These are phyloP conservation scores for Congeria kusceri DNA, from an alignment of 2,888 invertebrate genomes.

Conservation along the genomic window DNA sequence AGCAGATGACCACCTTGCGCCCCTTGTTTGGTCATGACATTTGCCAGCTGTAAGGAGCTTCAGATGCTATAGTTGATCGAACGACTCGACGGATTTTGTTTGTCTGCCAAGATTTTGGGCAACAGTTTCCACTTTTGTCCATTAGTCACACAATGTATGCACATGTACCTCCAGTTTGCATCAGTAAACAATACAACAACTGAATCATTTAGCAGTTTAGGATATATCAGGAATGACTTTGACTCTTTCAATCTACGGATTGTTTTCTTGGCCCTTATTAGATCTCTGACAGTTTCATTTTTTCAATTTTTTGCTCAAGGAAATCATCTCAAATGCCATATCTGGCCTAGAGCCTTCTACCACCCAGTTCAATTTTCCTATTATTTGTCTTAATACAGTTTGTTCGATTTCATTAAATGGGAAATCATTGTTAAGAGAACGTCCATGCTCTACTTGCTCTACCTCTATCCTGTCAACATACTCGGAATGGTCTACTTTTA, in stretches of 20 bases:
- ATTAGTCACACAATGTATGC: slow-evolving; percentile 51
- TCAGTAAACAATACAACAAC: slow-evolving; percentile 1
- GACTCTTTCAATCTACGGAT: background rate
- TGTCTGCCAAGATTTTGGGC: slow-evolving; percentile 52
- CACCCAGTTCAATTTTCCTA: background rate
- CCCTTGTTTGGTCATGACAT: too few relatives aligned
- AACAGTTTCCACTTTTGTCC: slow-evolving; percentile 47
- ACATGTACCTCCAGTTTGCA: slow-evolving; percentile 45
- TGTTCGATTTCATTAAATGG: background rate
- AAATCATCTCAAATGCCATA: background rate
- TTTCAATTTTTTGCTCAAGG: background rate
- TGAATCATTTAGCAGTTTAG: background rate
- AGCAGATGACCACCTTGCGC: too few relatives aligned
- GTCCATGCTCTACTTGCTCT: background rate
- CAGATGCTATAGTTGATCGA: slow-evolving; percentile 57
- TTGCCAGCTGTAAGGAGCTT: too few relatives aligned
- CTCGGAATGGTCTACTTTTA: background rate
- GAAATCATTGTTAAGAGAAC: background rate
- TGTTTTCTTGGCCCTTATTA: background rate
- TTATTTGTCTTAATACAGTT: background rate
- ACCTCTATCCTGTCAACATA: background rate
- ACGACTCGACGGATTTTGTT: slow-evolving; percentile 60
- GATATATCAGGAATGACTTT: background rate
- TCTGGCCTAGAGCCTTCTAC: background rate
- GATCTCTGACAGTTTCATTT: background rate